Percentiles rank a stretch among this genome's conserved stretches.
Conservation (phyloP, 2,797 vertebrate species). For the Cryptoblepharus egeriae region DNA sequence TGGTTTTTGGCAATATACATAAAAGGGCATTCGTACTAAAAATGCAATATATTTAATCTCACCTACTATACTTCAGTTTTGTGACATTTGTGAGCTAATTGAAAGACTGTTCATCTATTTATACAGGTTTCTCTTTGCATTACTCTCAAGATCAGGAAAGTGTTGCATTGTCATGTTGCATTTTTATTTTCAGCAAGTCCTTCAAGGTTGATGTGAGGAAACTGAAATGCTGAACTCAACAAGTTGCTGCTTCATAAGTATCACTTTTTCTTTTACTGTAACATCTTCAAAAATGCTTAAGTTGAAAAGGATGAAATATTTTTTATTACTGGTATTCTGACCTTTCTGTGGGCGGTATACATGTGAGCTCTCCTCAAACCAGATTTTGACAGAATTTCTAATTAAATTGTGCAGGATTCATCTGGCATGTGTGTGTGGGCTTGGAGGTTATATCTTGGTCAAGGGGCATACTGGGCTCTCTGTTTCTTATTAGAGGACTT, state of each 20-base stretch:
- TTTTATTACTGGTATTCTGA: not conserved
- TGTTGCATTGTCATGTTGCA: not conserved
- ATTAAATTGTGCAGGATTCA: not conserved
- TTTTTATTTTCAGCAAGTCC: not conserved
- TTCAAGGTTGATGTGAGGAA: not conserved
- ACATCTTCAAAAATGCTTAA: not conserved
- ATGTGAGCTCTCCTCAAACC: not conserved
- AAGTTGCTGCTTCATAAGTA: not conserved
- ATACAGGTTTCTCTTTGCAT: not conserved
- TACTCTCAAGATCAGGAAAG: not conserved
- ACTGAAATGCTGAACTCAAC: not conserved
- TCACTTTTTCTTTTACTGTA: not conserved
- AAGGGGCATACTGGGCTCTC: not conserved
- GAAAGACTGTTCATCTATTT: not conserved
- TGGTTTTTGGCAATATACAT: slow-evolving; percentile 18
- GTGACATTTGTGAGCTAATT: not conserved
- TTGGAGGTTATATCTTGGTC: not conserved
- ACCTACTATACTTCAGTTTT: not conserved
- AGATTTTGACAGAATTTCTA: not conserved
- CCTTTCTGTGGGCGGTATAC: not conserved
- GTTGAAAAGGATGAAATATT: not conserved
- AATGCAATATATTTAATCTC: slow-evolving; percentile 18
- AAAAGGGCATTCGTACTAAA: slow-evolving; percentile 2
- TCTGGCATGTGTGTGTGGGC: not conserved
- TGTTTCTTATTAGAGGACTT: not conserved